A percentile compares a stretch with the other conserved stretches of the same genome.
Evolutionary conservation across 2,113 vertebrate species (phyloP).

Genomic region (Myiopsitta monachus): DNA sequence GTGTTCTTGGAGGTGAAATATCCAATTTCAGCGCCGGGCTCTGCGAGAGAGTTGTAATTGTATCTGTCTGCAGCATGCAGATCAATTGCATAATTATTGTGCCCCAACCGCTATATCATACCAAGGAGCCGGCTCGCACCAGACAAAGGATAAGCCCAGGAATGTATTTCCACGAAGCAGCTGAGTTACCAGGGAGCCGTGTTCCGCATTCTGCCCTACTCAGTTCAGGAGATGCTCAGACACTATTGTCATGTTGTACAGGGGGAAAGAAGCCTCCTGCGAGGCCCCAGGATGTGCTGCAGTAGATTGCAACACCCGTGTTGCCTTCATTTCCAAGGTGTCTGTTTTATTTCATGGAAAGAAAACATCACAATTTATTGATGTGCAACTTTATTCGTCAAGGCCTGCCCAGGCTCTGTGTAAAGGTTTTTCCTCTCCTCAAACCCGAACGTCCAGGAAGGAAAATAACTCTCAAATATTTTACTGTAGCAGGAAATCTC

Average conservation of each 20-base stretch:
- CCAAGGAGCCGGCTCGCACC: not conserved
- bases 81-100: conserved; percentile 60
- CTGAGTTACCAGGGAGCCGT: not conserved
- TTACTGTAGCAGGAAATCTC: conserved; percentile 44
- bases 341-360: conserved; percentile 52
- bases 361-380: conserved; percentile 20
- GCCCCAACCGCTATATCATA: conserved; percentile 24
- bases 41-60: conserved; percentile 20
- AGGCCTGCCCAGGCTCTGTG: conserved; percentile 7
- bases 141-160: conserved; percentile 39
- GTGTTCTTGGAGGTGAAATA: conserved; percentile 60
- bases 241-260: not conserved
- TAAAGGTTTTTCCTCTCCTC: conserved; percentile 41
- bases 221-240: conserved; percentile 28
- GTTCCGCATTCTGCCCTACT: not conserved
- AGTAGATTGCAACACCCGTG: not conserved
- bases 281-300: conserved; percentile 8
- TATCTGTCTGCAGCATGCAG: conserved; percentile 51
- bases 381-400: not conserved
- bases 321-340: conserved; percentile 35
- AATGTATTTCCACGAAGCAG: conserved; percentile 13
- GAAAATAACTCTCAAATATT: conserved; percentile 44
- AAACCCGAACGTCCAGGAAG: conserved; percentile 39
- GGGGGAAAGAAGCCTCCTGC: not conserved
- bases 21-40: conserved; percentile 15